Base-by-base conservation (phyloP, 1,140 invertebrate species). In the Triops longicaudatus region DNA sequence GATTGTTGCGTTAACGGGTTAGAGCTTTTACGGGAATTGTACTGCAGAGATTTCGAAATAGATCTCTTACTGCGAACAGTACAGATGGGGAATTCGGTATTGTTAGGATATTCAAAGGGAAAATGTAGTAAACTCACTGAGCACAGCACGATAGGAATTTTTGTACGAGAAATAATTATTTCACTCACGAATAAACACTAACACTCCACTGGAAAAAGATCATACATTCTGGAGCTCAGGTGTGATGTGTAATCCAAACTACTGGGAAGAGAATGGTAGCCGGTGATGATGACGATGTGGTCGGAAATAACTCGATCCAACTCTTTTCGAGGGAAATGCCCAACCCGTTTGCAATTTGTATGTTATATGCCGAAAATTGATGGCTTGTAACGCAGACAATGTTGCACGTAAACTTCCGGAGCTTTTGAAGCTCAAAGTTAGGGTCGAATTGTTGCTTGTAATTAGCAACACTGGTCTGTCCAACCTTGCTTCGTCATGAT, bases 261-360 rank as follows among this genome's bases (percentile, higher is more conserved):
- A 63, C 22, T 63, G 14, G 14, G 5, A 63, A 37, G 31, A 37
- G 31, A 37, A 37, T 37, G 2, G 31, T 37, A 37, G 31, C n/a
- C 31, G 31, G 31, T 37, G 50, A 14, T 63, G n/a, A 63, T 63
- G 50, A 63, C 17, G 50, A 22, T 37, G 31, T 4, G 31, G 31
- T 37, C 31, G 50, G 50, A 63, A 63, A 63, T 22, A 63, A 63
- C 14, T 63, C 17, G 17, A 63, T 63, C 50, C 50, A 63, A 63
- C 14, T n/a, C 22, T 63, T 37, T 37, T 37, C 2, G 31, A 22
- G 50, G 50, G 50, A 63, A 63, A 63, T 63, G 50, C 50, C 50
- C 50, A 63, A 63, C 50, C 50, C 50, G 50, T n/a, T 63, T 63
- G 50, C 50, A 63, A 63, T 63, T 63, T 63, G 50, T 63, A 14